phyloP scores from a whole-genome alignment of 2,888 invertebrate species.

The Ecdyonurus torrentis region DNA sequence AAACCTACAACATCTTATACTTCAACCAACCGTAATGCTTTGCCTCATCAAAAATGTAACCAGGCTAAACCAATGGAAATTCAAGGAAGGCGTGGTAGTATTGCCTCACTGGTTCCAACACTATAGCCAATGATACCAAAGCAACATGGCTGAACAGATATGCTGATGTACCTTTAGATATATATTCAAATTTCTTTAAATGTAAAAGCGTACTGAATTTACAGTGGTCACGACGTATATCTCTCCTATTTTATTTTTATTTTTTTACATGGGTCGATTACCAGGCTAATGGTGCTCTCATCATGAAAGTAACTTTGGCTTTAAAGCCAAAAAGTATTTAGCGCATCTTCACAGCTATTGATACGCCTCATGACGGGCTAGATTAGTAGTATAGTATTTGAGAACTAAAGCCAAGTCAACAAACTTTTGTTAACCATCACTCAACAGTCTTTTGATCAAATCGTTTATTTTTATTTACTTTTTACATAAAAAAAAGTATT shows the following conservation, averaged over 20 bases:
- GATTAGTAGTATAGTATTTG: neutral
- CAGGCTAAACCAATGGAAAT: neutral
- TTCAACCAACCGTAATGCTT: neutral
- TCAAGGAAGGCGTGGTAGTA: neutral
- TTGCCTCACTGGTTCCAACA: neutral
- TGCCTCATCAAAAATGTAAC: neutral
- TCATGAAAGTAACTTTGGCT: neutral
- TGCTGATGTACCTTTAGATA: no score
- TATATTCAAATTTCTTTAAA: neutral
- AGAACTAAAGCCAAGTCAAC: neutral
- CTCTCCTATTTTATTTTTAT: no score
- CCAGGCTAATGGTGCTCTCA: neutral
- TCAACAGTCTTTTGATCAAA: neutral
- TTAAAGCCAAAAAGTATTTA: neutral
- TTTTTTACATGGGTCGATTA: neutral
- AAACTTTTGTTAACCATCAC: neutral
- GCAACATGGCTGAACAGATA: neutral
- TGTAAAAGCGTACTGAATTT: neutral
- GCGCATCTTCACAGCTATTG: neutral
- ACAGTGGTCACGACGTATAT: neutral
- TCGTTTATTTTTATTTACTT: neutral
- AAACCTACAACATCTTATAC: neutral
- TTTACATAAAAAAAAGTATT: no score
- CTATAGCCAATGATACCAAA: neutral
- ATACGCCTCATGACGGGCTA: neutral